phyloP scores from a whole-genome alignment of 2,797 vertebrate genomes.

The Myiotriccus ornatus region DNA sequence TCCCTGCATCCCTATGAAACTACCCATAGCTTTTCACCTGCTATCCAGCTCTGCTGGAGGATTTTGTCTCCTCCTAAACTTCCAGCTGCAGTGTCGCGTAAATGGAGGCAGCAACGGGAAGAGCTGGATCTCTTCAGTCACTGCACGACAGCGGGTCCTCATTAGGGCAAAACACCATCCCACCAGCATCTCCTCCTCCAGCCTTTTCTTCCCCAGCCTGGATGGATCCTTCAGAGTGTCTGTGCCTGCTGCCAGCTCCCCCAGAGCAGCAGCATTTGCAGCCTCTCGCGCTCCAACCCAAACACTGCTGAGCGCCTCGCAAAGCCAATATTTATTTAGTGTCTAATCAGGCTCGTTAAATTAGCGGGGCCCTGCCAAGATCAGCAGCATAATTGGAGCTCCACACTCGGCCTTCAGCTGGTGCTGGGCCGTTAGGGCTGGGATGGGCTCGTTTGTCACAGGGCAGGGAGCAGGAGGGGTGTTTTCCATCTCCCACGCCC shows the following conservation, averaged over 20 bases:
- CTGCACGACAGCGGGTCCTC: not conserved
- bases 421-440: not conserved
- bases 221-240: not conserved
- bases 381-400: not conserved
- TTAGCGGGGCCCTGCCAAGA: not conserved
- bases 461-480: not conserved
- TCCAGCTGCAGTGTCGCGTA: not conserved
- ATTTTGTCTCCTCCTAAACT: not conserved
- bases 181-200: not conserved
- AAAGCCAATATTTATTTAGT: slow-evolving; percentile 39
- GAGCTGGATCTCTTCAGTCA: not conserved
- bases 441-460: not conserved
- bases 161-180: not conserved
- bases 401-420: not conserved
- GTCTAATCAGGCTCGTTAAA: slow-evolving; percentile 27
- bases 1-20: not conserved
- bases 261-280: not conserved
- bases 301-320: not conserved
- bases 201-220: not conserved
- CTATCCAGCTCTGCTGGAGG: not conserved
- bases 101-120: not conserved
- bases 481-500: not conserved
- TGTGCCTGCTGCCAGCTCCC: not conserved
- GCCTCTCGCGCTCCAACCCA: not conserved
- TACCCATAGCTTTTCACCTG: not conserved